Base-by-base conservation (phyloP, 2,797 vertebrate species). In the Oryzias sinensis region DNA sequence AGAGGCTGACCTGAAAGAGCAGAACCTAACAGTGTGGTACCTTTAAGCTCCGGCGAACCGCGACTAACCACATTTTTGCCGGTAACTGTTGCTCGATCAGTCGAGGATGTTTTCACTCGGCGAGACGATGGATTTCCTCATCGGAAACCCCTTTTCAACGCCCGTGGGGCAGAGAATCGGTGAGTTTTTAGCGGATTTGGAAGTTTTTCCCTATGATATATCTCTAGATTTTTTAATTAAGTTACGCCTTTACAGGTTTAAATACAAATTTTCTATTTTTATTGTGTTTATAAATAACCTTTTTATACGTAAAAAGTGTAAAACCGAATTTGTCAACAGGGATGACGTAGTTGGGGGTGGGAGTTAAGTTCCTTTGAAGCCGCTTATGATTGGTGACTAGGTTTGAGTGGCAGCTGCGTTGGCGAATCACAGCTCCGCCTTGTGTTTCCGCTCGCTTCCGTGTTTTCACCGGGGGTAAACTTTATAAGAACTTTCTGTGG, bases 101-200 rank as follows among this genome's bases (percentile, higher is more conserved):
- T 14, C 17, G 0, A 77, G n/a, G 48, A 90, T 90, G 87, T 87
- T 87, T 76, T 82, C 79, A 27, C 25, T 88, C 59, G 80, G 75
- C 48, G 81, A 89, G 56, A 87, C 55, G 16, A 90, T 92, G 74
- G 92, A 93, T 65, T 93, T 90, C 66, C 80, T 93, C 3, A 77
- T 89, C 16, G 90, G 87, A 57, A 91, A 77, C 67, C 80, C 89
- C 0, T 93, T 91, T 62, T 87, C 91, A 6, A 88, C 91, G 52
- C 89, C 90, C 5, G 92, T 93, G n/a, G 92, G 92, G 2, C 92
- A 93, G 68, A 88, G 87, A 68, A 89, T 93, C 68, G 91, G 92
- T 93, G 63, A 90, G 90, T 87, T 27, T 27, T 16, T 24, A 18
- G 5, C 9, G 40, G n/a, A 27, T 29, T 66, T 63, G 46, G 1